Evolutionary conservation across 2,888 invertebrate species (phyloP).

Genomic region (Eupithecia subumbrata): DNA sequence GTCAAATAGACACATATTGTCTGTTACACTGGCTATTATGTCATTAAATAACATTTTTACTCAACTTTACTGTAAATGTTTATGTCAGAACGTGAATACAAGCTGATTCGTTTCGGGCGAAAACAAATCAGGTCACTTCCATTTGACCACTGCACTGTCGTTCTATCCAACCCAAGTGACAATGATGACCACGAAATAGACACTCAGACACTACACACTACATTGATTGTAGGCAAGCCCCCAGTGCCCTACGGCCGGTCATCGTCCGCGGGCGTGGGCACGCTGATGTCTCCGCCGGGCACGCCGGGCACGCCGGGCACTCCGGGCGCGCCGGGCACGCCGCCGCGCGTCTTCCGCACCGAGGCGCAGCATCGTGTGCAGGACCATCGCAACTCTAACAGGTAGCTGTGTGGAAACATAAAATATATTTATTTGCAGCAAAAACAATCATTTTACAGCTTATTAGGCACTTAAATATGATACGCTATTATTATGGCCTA

Average conservation of each 20-base stretch:
- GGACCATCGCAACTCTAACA: slow-evolving; percentile 67
- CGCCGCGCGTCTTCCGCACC: slow-evolving; percentile 71
- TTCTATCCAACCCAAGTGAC: background rate
- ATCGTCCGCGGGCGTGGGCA: slow-evolving; percentile 81
- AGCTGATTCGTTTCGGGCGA: background rate
- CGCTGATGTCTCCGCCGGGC: slow-evolving; percentile 67
- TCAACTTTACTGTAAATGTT: too few species aligned
- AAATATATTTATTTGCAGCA: too few species aligned
- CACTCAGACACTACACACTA: background rate
- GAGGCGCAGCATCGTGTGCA: slow-evolving; percentile 79
- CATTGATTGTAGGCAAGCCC: slow-evolving; percentile 80
- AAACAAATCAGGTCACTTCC: background rate
- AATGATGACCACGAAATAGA: background rate
- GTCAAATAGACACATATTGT: too few species aligned
- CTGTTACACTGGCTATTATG: too few species aligned
- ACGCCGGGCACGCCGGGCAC: slow-evolving; percentile 64
- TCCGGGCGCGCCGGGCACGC: slow-evolving; percentile 58
- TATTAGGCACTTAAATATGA: too few species aligned
- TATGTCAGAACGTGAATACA: too few species aligned
- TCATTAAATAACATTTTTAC: too few species aligned
- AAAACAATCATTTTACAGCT: too few species aligned
- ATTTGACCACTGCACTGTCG: background rate
- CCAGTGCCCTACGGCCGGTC: slow-evolving; percentile 88
- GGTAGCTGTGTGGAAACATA: slow-evolving; percentile 51
- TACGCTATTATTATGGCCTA: too few species aligned